These are phyloP conservation scores for Xenopus laevis DNA, from an alignment of 2,113 vertebrate species.

Conservation along the genomic window DNA sequence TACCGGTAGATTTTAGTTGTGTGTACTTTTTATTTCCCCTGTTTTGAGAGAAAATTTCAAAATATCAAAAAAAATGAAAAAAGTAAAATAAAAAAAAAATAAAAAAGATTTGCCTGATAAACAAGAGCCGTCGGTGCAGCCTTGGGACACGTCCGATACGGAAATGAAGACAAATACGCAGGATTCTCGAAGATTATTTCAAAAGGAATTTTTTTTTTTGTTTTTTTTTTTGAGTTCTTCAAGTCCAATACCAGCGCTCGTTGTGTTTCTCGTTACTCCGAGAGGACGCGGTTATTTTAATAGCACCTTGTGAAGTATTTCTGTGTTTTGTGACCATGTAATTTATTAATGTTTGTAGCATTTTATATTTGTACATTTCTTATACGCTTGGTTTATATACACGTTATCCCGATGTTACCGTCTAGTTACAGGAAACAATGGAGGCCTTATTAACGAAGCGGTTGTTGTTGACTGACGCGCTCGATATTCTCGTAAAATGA, in stretches of 20 bases:
- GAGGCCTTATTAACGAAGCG: constrained; percentile 53
- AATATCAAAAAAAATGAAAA: constrained; percentile 63
- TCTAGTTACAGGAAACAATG: constrained; percentile 57
- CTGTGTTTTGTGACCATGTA: constrained; percentile 97
- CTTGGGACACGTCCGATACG: constrained; percentile 60
- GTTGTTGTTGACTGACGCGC: constrained; percentile 47
- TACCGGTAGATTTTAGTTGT: constrained; percentile 59
- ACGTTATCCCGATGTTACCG: constrained; percentile 67
- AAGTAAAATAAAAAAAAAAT: constrained; percentile 46
- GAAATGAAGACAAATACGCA: no score
- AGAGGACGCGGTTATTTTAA: constrained; percentile 90
- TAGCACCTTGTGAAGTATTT: constrained; percentile 98
- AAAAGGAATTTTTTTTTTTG: no score
- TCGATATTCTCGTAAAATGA: constrained; percentile 42
- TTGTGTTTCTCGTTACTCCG: constrained; percentile 75
- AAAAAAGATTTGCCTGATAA: constrained; percentile 72
- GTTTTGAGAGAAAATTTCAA: not conserved
- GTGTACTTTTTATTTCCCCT: constrained; percentile 45
- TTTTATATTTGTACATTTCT: constrained; percentile 88
- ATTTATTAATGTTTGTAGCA: constrained; percentile 99
- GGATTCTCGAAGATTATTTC: no score
- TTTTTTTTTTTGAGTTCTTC: no score
- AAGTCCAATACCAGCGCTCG: constrained; percentile 80
- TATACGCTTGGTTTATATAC: constrained; percentile 71
- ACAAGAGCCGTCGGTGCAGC: constrained; percentile 76